These are phyloP conservation scores for Acanthococcus lagerstroemiae DNA, from an alignment of 2,888 invertebrate species.

Conservation along the genomic window DNA sequence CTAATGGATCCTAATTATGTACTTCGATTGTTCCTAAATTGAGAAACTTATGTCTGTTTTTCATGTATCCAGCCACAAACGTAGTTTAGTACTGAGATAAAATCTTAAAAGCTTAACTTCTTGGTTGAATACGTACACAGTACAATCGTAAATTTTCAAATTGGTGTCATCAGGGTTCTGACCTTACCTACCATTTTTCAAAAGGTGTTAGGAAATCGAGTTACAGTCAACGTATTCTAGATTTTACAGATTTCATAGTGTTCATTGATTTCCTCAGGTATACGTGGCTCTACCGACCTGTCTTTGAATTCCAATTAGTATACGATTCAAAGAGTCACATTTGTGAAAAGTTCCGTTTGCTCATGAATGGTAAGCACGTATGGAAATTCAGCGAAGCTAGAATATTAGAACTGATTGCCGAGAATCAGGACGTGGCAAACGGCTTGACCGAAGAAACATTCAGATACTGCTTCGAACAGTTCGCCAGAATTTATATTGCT, in stretches of 20 bases:
- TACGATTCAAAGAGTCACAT: background rate
- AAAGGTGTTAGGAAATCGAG: no score
- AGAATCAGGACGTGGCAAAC: background rate
- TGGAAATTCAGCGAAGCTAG: background rate
- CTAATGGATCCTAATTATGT: no score
- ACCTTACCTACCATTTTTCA: no score
- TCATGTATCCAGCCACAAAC: no score
- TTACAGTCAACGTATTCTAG: no score
- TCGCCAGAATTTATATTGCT: constrained; percentile 3
- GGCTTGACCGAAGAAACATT: constrained; percentile 9
- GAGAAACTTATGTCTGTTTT: no score
- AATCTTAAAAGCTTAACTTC: no score
- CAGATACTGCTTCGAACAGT: constrained; percentile 4
- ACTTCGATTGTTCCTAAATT: no score
- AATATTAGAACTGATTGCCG: background rate
- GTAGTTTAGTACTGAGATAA: no score
- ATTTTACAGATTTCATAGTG: background rate
- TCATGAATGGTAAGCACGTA: background rate
- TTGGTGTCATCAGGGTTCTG: no score
- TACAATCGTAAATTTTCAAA: no score
- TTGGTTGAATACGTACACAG: no score
- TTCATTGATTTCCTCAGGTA: background rate
- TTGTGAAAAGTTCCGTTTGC: constrained; percentile 1
- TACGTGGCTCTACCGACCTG: constrained; percentile 7
- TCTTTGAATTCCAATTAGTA: constrained; percentile 1